phyloP scores from a whole-genome alignment of 2,888 invertebrate species.

The Sinodicranocentrus sp. region DNA sequence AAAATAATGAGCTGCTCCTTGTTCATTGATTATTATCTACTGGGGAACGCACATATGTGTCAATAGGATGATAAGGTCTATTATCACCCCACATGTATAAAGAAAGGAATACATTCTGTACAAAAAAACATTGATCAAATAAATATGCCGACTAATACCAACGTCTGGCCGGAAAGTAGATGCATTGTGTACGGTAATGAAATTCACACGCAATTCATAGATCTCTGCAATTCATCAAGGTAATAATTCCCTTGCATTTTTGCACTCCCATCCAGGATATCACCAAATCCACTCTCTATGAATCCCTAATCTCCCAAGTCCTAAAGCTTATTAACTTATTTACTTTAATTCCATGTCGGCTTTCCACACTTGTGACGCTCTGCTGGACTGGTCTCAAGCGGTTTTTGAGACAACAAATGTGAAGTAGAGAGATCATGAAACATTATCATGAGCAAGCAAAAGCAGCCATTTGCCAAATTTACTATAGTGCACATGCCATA shows the following conservation, averaged over 20 bases:
- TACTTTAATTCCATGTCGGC: background rate
- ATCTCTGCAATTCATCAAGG: slow-evolving; percentile 6
- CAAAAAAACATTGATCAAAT: too few species aligned
- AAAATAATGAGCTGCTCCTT: too few species aligned
- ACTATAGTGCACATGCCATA: background rate
- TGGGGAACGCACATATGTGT: too few species aligned
- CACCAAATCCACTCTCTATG: background rate
- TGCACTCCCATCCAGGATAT: background rate
- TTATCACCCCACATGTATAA: too few species aligned
- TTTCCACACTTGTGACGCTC: background rate
- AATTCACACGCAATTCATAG: background rate
- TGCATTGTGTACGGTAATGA: background rate
- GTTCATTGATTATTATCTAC: too few species aligned
- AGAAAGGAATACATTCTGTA: too few species aligned
- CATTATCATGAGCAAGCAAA: too few species aligned
- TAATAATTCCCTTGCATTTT: background rate
- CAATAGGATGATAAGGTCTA: too few species aligned
- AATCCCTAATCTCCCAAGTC: background rate
- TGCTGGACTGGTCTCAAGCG: slow-evolving; percentile 36
- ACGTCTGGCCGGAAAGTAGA: background rate
- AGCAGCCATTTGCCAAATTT: slow-evolving; percentile 20
- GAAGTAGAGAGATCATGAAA: background rate
- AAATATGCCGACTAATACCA: too few species aligned
- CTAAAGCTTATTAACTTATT: background rate
- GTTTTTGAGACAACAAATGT: slow-evolving; percentile 24